Percentiles rank a stretch among this genome's conserved stretches.
Conservation (phyloP, 1,140 invertebrate species). For the Tetragnatha versicolor region DNA sequence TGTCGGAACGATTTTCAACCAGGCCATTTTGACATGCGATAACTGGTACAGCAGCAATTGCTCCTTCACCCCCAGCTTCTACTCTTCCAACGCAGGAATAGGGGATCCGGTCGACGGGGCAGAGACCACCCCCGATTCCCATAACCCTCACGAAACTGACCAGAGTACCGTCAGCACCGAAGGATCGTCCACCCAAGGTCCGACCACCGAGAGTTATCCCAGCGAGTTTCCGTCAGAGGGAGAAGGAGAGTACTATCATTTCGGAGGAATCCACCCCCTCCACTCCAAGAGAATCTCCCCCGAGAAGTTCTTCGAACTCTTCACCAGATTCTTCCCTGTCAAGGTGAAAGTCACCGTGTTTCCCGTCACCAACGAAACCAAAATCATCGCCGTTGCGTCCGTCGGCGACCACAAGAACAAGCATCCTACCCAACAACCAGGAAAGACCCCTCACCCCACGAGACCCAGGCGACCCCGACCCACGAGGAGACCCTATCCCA, state of each 20-base stretch:
- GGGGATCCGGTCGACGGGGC: no score
- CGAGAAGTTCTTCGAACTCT: not conserved
- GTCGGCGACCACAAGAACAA: not conserved
- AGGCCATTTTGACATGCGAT: constrained; percentile 62
- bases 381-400: not conserved
- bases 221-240: not conserved
- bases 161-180: no score
- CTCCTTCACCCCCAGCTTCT: constrained; percentile 1
- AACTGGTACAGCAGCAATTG: constrained; percentile 57
- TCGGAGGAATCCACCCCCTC: not conserved
- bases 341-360: constrained; percentile 13
- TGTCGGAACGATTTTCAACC: constrained; percentile 89
- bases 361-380: not conserved
- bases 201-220: not conserved
- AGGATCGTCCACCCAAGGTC: no score
- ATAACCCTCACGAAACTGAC: not conserved
- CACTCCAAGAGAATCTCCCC: no score
- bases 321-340: constrained; percentile 6
- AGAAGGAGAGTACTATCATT: not conserved
- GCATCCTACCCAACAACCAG: no score
- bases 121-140: no score
- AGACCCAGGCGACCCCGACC: not conserved
- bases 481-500: not conserved
- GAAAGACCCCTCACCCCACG: not conserved
- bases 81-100: not conserved